Evolutionary conservation across 2,888 invertebrate genomes (phyloP).

Genomic region (Pycnomerus fuliginosus): DNA sequence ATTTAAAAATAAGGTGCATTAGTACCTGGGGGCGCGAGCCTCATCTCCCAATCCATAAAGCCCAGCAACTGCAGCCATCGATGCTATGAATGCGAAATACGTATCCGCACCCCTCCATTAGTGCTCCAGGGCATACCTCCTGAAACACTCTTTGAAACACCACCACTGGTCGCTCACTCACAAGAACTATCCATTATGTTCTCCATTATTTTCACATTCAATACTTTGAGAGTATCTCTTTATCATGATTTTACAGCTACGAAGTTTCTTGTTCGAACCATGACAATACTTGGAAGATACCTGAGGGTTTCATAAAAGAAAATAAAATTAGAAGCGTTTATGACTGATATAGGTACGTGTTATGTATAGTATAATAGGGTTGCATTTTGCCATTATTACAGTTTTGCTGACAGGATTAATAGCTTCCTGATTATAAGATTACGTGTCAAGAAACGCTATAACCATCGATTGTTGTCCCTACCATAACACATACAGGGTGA

Average conservation of each 20-base stretch:
- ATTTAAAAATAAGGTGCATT: background rate
- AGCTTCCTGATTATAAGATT: conserved; percentile 14
- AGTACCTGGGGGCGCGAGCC: conserved; percentile 55
- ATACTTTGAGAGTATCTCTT: too few species aligned
- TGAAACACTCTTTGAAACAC: conserved; percentile 15
- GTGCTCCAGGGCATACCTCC: conserved; percentile 36
- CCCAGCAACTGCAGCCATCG: conserved; percentile 78
- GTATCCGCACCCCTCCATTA: conserved; percentile 43
- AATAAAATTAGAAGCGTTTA: too few species aligned
- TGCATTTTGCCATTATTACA: background rate
- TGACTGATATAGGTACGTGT: too few species aligned
- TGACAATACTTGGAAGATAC: too few species aligned
- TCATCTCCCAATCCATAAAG: conserved; percentile 79
- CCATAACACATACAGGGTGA: too few species aligned
- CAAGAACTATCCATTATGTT: too few species aligned
- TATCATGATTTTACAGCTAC: too few species aligned
- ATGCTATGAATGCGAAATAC: conserved; percentile 29
- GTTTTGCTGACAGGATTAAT: background rate
- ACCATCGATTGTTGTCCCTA: too few species aligned
- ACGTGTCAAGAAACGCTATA: conserved; percentile 14
- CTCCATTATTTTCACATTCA: too few species aligned
- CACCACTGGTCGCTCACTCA: conserved; percentile 1
- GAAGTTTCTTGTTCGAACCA: too few species aligned
- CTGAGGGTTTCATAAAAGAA: too few species aligned
- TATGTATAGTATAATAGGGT: too few species aligned